phyloP scores from a whole-genome alignment of 2,797 vertebrate genomes.

The Sebastes flavidus region DNA sequence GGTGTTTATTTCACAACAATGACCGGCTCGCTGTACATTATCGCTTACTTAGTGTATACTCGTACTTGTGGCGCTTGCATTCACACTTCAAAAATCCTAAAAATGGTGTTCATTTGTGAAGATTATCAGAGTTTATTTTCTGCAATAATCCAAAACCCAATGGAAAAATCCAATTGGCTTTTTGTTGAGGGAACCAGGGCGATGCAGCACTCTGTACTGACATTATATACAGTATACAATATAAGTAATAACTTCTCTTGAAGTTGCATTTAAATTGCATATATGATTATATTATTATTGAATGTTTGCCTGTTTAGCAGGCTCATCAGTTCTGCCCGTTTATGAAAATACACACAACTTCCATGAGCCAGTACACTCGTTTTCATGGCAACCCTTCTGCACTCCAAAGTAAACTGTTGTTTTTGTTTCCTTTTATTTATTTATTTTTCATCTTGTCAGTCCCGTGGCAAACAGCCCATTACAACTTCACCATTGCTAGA shows the following conservation, averaged over 20 bases:
- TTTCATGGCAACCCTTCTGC: slow-evolving; percentile 32
- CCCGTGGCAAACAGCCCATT: slow-evolving; percentile 41
- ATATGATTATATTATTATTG: background rate
- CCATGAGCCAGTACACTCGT: background rate
- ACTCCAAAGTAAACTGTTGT: slow-evolving; percentile 13
- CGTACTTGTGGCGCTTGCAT: background rate
- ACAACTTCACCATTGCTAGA: slow-evolving; percentile 51
- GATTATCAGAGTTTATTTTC: background rate
- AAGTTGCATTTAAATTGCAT: background rate
- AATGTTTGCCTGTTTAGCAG: background rate
- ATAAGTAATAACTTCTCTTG: background rate
- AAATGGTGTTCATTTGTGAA: background rate
- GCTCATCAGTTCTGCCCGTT: background rate
- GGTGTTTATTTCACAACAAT: too few species aligned
- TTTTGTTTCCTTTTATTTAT: background rate
- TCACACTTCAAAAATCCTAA: background rate
- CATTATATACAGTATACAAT: background rate
- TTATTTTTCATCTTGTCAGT: slow-evolving; percentile 11
- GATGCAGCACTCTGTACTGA: background rate
- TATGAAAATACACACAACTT: slow-evolving; percentile 19
- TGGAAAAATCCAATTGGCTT: background rate
- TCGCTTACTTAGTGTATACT: background rate
- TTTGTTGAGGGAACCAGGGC: background rate
- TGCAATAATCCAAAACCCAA: background rate
- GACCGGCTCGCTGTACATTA: too few species aligned